Conservation (phyloP, 2,888 invertebrate genomes). For the Sceliomorpha sp. region DNA sequence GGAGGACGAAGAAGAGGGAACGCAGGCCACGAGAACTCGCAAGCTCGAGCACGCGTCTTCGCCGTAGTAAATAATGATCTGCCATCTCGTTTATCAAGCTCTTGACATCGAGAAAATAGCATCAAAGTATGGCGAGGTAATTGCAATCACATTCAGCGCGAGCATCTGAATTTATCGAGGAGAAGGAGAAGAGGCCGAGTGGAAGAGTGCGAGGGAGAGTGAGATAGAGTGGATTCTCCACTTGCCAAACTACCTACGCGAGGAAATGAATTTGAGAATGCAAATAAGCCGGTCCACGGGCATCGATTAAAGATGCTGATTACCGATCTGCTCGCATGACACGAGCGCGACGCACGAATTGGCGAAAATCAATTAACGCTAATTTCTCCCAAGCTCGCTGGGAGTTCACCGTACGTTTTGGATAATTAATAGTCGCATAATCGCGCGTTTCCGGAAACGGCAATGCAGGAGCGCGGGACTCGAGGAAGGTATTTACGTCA, state of each 20-base stretch:
- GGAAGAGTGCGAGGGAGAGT: too few relatives aligned
- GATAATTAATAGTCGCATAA: conserved; percentile 12
- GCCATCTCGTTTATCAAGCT: conserved; percentile 13
- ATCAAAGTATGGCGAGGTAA: not conserved
- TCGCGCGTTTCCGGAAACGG: not conserved
- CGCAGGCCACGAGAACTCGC: not conserved
- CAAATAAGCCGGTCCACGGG: too few relatives aligned
- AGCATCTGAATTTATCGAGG: too few relatives aligned
- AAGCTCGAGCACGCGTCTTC: conserved; percentile 14
- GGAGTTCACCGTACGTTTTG: conserved; percentile 2
- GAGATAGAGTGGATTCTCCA: too few relatives aligned
- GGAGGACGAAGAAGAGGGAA: conserved; percentile 6
- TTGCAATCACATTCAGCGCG: not conserved
- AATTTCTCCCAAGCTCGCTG: not conserved
- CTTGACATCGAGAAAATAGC: not conserved
- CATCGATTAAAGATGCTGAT: too few relatives aligned
- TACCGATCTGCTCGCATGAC: too few relatives aligned
- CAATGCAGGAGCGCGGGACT: conserved; percentile 9
- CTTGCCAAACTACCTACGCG: too few relatives aligned
- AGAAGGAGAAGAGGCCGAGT: too few relatives aligned
- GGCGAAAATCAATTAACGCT: not conserved
- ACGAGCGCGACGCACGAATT: too few relatives aligned
- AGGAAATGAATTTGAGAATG: too few relatives aligned
- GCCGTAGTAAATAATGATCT: conserved; percentile 24
- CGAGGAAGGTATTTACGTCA: conserved; percentile 6